Evolutionary conservation across 2,888 invertebrate genomes (phyloP).

Genomic region (Ormyrus thymus): DNA sequence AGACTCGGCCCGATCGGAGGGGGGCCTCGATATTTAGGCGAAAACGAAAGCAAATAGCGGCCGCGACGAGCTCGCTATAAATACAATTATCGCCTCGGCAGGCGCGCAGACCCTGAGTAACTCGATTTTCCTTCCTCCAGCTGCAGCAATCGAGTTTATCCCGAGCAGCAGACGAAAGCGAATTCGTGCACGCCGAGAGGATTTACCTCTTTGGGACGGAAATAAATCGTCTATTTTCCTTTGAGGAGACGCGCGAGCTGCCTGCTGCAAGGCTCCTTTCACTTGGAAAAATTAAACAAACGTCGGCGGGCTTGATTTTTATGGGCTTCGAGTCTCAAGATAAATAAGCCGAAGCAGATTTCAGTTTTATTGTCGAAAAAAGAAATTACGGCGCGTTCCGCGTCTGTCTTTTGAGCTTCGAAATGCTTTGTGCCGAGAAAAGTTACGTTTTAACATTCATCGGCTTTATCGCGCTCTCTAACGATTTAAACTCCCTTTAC

Average conservation of each 20-base stretch:
- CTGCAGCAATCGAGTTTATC: conserved; percentile 28
- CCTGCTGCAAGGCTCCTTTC: not conserved
- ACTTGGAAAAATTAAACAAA: not conserved
- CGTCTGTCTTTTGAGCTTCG: no score
- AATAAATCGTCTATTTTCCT: conserved; percentile 10
- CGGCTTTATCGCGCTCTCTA: no score
- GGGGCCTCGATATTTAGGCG: not conserved
- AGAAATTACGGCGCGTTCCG: no score
- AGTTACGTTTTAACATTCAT: no score
- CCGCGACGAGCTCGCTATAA: conserved; percentile 13
- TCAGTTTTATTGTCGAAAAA: no score
- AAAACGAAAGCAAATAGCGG: conserved; percentile 17
- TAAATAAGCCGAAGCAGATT: no score
- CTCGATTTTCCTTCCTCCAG: conserved; percentile 3
- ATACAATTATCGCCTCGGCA: conserved; percentile 23
- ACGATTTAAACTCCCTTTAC: no score
- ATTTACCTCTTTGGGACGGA: conserved; percentile 9
- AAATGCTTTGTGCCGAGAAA: no score
- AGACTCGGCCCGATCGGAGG: not conserved
- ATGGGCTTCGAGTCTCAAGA: no score
- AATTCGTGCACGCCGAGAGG: not conserved
- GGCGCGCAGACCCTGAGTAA: not conserved
- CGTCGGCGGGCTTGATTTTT: no score
- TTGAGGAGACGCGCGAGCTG: no score
- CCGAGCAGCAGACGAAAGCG: not conserved